phyloP scores from a whole-genome alignment of 2,888 invertebrate species.

The Ethmia dodecea region DNA sequence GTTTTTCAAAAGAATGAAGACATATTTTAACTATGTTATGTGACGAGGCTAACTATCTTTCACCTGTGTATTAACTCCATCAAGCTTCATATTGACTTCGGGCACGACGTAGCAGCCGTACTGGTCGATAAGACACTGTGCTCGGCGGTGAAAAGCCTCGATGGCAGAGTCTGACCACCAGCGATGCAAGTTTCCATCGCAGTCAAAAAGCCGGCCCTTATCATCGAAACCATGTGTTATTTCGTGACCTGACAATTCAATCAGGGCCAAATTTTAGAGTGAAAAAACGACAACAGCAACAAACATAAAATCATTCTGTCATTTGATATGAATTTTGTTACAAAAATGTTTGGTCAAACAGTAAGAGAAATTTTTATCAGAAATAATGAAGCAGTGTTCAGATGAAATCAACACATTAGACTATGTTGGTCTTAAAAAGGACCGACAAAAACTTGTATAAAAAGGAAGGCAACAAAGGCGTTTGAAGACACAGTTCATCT shows the following conservation, averaged over 20 bases:
- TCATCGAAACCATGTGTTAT: conserved; percentile 95
- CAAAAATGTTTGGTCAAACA: too few relatives aligned
- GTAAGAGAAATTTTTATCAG: too few relatives aligned
- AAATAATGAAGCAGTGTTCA: too few relatives aligned
- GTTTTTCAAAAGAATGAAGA: too few relatives aligned
- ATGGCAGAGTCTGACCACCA: conserved; percentile 91
- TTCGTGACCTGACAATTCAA: conserved; percentile 83
- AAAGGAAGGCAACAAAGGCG: too few relatives aligned
- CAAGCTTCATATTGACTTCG: conserved; percentile 85
- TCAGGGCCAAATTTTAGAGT: background rate
- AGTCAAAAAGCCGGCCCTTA: conserved; percentile 94
- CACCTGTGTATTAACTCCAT: conserved; percentile 88
- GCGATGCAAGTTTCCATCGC: conserved; percentile 91
- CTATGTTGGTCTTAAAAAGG: too few relatives aligned
- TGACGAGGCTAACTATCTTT: too few relatives aligned
- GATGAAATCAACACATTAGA: too few relatives aligned
- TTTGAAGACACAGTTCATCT: too few relatives aligned
- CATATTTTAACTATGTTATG: too few relatives aligned
- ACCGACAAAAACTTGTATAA: too few relatives aligned
- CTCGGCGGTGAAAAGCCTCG: conserved; percentile 84
- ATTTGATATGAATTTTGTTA: too few relatives aligned
- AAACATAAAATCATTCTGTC: background rate
- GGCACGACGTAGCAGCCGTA: conserved; percentile 89
- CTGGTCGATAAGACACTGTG: conserved; percentile 91
- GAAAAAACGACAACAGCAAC: background rate